Evolutionary conservation across 2,888 invertebrate genomes (phyloP).

Genomic region (Aphidoletes aphidimyza): DNA sequence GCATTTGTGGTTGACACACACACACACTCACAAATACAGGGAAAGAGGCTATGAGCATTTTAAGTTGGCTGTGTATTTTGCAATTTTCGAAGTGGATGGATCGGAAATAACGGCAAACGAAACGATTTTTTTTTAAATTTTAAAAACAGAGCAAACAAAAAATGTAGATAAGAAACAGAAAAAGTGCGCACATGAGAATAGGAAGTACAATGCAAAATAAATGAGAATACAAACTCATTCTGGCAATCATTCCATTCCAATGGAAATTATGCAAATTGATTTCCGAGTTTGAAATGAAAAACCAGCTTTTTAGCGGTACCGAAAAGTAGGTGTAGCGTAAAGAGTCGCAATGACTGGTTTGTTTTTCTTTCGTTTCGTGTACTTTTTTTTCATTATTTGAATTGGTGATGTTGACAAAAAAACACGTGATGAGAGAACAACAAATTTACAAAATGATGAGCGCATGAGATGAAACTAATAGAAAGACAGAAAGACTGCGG

Average conservation of each 20-base stretch:
- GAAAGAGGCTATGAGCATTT: background rate
- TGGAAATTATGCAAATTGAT: constrained; percentile 49
- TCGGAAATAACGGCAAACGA: background rate
- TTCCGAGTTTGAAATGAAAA: constrained; percentile 35
- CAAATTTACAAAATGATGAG: background rate
- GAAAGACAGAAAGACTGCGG: background rate
- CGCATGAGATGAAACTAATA: background rate
- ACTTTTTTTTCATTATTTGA: background rate
- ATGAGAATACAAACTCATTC: constrained; percentile 1
- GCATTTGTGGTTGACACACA: constrained; percentile 15
- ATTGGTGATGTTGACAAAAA: too few relatives aligned
- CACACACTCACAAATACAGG: too few relatives aligned
- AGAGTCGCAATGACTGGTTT: too few relatives aligned
- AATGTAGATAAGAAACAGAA: background rate
- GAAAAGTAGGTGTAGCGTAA: too few relatives aligned
- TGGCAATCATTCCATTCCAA: constrained; percentile 40
- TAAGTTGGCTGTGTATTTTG: background rate
- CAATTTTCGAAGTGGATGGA: too few relatives aligned
- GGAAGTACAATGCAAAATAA: constrained; percentile 19
- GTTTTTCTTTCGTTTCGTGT: too few relatives aligned
- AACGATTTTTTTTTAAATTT: background rate
- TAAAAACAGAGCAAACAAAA: background rate
- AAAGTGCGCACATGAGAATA: background rate
- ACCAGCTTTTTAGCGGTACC: constrained; percentile 1
- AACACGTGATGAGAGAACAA: too few relatives aligned